Evolutionary conservation across 2,888 invertebrate species (phyloP).

Genomic region (Embidobia sp.): DNA sequence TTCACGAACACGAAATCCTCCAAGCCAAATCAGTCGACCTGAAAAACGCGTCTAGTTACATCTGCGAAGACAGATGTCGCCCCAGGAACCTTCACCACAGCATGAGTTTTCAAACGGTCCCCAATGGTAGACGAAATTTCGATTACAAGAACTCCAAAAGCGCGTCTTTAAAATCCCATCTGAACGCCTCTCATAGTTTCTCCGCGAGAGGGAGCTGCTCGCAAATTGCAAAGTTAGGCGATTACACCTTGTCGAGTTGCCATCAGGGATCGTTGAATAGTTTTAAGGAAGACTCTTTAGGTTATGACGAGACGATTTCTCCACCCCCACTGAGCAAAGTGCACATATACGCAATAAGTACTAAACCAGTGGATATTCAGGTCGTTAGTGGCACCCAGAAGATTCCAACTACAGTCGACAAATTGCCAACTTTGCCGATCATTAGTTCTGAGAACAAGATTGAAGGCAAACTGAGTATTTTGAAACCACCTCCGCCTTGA

Average conservation of each 20-base stretch:
- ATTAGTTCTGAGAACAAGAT: conserved; percentile 64
- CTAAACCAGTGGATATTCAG: conserved; percentile 76
- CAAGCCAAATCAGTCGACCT: conserved; percentile 12
- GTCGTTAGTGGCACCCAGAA: conserved; percentile 65
- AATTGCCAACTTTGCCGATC: conserved; percentile 75
- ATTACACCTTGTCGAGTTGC: conserved; percentile 66
- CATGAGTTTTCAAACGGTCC: conserved; percentile 72
- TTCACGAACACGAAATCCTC: no score
- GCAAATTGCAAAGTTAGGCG: conserved; percentile 67
- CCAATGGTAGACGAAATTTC: no score
- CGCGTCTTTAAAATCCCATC: conserved; percentile 39
- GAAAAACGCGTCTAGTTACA: conserved; percentile 66
- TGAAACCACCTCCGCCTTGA: conserved; percentile 79
- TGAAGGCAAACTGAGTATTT: conserved; percentile 76
- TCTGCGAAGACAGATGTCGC: conserved; percentile 67
- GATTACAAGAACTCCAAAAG: no score
- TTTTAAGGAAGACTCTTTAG: conserved; percentile 55
- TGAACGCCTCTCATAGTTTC: conserved; percentile 68
- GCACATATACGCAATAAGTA: conserved; percentile 78
- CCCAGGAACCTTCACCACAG: conserved; percentile 69
- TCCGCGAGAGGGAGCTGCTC: conserved; percentile 8
- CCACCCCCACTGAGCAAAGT: conserved; percentile 76
- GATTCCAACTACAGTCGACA: conserved; percentile 72
- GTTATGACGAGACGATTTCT: conserved; percentile 57
- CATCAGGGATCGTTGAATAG: conserved; percentile 64